Evolutionary conservation across 2,888 invertebrate species (phyloP), one percentile per base, ranked within the genome.

Genomic region (Chironomus riparius): DNA sequence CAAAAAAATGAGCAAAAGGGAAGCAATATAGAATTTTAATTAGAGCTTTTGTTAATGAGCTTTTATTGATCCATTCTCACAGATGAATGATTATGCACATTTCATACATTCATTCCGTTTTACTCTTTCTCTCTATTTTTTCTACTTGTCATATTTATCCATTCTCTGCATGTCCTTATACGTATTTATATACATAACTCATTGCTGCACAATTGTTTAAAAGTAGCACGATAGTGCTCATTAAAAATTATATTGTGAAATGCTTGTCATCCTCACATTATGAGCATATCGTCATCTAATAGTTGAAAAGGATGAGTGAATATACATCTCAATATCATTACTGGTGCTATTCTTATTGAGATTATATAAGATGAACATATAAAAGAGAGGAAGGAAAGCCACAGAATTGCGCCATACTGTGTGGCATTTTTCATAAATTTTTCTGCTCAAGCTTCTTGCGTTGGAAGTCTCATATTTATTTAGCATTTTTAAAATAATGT

Each of bases 11-110:
- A 28, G 28, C 28, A 28, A 28, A 28, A 28, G 28, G 28, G 28
- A 18, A 15, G 65, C 22, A 65, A 65, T 18, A 24, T 18, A 65
- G 24, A 47, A 7, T 47, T 70, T 70, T 70, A 70, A 70, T 70
- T 70, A 70, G 70, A 70, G 38, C 68, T 21, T 21, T 48, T 48
- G 47, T 70, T 70, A 70, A 70, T 47, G 70, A 70, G 70, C 47
- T 70, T 70, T 70, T 70, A 70, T 70, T 47, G 70, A 70, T 70
- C 24, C 15, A 15, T 47, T 15, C 47, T 70, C 68, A 65, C 18
- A 65, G 65, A 65, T 65, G 65, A 22, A 22, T 70, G 70, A 70
- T 70, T 70, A 47, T 38, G 70, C 70, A 70, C 47, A 70, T 13
- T 68, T 22, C 10, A 38, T n/a, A 15, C 15, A n/a, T 15, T 56